Evolutionary conservation across 2,113 vertebrate species (phyloP).

Genomic region (Xyrauchen texanus): DNA sequence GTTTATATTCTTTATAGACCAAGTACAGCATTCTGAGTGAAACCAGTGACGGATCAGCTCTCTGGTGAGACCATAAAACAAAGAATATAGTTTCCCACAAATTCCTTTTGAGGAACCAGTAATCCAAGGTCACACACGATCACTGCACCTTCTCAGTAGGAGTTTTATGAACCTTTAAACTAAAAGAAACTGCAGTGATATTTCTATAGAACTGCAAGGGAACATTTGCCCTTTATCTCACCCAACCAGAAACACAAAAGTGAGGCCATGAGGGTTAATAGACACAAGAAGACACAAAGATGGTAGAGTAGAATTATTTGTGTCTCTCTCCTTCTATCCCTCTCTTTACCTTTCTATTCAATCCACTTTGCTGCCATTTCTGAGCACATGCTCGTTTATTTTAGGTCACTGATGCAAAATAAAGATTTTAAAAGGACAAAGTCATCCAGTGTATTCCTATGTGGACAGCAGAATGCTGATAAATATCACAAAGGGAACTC

Average conservation of each 20-base stretch:
- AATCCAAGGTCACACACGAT: slow-evolving; percentile 9
- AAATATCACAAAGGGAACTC: too few species aligned
- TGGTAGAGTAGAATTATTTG: background rate
- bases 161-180: slow-evolving; percentile 38
- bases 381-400: background rate
- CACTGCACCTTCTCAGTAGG: background rate
- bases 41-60: background rate
- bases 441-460: too few species aligned
- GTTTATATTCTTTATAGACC: background rate
- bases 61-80: background rate
- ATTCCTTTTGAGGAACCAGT: background rate
- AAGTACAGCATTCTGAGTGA: background rate
- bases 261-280: slow-evolving; percentile 4
- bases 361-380: background rate
- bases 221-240: slow-evolving; percentile 10
- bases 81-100: background rate
- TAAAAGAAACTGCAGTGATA: slow-evolving; percentile 16
- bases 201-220: slow-evolving; percentile 4
- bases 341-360: background rate
- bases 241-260: background rate
- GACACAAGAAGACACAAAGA: slow-evolving; percentile 10
- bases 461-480: too few species aligned
- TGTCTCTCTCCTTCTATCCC: background rate
- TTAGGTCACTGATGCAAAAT: background rate
- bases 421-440: background rate